phyloP scores from a whole-genome alignment of 2,113 vertebrate genomes.

The Perca flavescens region DNA sequence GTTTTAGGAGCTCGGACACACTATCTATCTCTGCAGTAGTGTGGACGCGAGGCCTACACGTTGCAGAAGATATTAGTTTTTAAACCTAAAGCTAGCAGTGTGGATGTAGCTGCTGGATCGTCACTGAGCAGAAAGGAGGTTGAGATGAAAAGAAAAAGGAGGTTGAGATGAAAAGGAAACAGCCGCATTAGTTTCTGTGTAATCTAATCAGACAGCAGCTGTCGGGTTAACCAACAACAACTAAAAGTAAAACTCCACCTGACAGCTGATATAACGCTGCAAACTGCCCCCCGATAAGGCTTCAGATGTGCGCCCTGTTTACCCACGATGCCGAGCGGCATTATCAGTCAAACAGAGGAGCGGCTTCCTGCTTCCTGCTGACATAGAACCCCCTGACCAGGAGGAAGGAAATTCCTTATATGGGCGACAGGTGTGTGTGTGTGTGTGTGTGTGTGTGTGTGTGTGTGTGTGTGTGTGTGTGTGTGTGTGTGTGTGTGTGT shows the following conservation, averaged over 20 bases:
- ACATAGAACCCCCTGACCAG: neutral
- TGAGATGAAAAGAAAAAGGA: neutral
- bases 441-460: slow-evolving; percentile 1
- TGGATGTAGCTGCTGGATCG: no score
- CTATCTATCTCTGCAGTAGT: no score
- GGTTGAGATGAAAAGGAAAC: neutral
- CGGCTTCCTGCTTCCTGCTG: slow-evolving; percentile 24
- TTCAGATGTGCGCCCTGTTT: neutral
- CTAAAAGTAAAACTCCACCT: slow-evolving; percentile 25
- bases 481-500: slow-evolving; percentile 14
- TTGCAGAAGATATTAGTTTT: no score
- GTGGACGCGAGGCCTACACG: no score
- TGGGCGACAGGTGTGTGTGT: slow-evolving; percentile 32
- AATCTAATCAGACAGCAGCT: slow-evolving; percentile 52
- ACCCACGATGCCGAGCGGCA: slow-evolving; percentile 19
- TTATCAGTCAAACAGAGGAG: slow-evolving; percentile 42
- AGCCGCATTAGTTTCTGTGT: neutral
- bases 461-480: slow-evolving; percentile 14
- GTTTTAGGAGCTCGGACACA: no score
- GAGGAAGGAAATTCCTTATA: slow-evolving; percentile 59
- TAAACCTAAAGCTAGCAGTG: no score
- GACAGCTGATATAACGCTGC: slow-evolving; percentile 1
- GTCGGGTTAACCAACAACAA: slow-evolving; percentile 9
- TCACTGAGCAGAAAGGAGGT: no score
- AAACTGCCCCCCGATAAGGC: slow-evolving; percentile 38